These are phyloP conservation scores for Pheosia gnoma DNA, from an alignment of 2,888 invertebrate genomes.

Conservation along the genomic window DNA sequence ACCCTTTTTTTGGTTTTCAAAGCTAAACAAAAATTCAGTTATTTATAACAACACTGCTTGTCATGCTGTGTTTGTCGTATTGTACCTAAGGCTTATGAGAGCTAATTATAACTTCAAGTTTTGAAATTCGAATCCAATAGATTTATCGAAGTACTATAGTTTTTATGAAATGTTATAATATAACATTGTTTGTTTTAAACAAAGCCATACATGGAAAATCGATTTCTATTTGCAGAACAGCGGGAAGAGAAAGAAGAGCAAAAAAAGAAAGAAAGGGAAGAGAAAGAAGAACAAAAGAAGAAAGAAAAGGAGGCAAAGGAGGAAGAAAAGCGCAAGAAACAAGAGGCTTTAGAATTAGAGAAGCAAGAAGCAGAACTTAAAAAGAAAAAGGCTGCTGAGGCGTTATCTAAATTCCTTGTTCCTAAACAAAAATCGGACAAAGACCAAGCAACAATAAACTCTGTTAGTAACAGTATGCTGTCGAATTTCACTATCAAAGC, in stretches of 20 bases:
- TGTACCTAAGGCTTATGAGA: no score
- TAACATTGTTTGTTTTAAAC: no score
- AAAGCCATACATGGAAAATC: not conserved
- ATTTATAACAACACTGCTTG: no score
- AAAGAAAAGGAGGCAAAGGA: conserved; percentile 83
- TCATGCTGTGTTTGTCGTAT: no score
- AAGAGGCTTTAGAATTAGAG: conserved; percentile 84
- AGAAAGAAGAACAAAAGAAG: conserved; percentile 76
- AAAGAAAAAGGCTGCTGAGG: conserved; percentile 90
- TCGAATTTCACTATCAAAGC: conserved; percentile 87
- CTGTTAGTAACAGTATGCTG: conserved; percentile 65
- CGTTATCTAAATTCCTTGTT: conserved; percentile 93
- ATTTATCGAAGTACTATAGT: no score
- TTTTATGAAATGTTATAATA: no score
- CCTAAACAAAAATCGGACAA: conserved; percentile 82
- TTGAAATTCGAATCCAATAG: no score
- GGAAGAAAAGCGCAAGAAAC: conserved; percentile 86
- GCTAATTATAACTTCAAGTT: no score
- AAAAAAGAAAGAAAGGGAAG: conserved; percentile 72
- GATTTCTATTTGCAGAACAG: conserved; percentile 59
- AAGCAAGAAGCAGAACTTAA: conserved; percentile 89
- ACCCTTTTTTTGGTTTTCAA: no score
- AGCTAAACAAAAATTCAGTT: no score
- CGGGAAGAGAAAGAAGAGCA: conserved; percentile 74
- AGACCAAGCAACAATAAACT: conserved; percentile 56